Conservation (phyloP, 2,113 vertebrate genomes). For the Chlorocebus sabaeus region DNA sequence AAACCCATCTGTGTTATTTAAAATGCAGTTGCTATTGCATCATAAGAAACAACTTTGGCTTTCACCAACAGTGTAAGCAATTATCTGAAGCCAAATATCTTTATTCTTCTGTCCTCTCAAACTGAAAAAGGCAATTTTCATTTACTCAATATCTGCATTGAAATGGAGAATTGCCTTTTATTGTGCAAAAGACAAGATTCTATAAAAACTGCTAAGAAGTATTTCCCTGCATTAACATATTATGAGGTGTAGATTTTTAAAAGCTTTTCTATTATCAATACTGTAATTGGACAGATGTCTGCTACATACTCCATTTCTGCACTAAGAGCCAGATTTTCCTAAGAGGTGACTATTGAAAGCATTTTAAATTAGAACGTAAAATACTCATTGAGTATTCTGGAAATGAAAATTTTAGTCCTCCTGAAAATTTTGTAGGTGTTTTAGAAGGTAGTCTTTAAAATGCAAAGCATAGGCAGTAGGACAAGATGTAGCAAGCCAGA, state of each 20-base stretch:
- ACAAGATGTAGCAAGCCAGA: not conserved
- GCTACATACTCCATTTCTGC: not conserved
- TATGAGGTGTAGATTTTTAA: conserved; percentile 32
- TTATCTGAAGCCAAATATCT: conserved; percentile 56
- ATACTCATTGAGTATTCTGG: conserved; percentile 29
- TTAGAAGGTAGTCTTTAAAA: conserved; percentile 1
- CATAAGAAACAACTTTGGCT: conserved; percentile 37
- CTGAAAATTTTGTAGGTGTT: conserved; percentile 15
- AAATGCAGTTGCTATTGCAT: conserved; percentile 47
- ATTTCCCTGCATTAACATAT: conserved; percentile 42
- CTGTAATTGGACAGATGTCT: conserved; percentile 39
- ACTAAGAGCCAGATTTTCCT: conserved; percentile 23
- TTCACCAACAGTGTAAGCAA: conserved; percentile 27
- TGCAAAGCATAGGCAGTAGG: not conserved
- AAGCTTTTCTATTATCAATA: conserved; percentile 4
- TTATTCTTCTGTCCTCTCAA: conserved; percentile 57
- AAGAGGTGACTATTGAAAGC: not conserved
- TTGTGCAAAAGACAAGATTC: conserved; percentile 47
- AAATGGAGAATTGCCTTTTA: conserved; percentile 56
- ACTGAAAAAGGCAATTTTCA: conserved; percentile 57
- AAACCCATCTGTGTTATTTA: conserved; percentile 57
- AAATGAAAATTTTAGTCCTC: conserved; percentile 8
- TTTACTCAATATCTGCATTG: conserved; percentile 45
- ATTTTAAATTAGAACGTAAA: conserved; percentile 27
- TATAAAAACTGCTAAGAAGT: conserved; percentile 45